Evolutionary conservation across 2,888 invertebrate genomes (phyloP).

Genomic region (Terebella lapidaria): DNA sequence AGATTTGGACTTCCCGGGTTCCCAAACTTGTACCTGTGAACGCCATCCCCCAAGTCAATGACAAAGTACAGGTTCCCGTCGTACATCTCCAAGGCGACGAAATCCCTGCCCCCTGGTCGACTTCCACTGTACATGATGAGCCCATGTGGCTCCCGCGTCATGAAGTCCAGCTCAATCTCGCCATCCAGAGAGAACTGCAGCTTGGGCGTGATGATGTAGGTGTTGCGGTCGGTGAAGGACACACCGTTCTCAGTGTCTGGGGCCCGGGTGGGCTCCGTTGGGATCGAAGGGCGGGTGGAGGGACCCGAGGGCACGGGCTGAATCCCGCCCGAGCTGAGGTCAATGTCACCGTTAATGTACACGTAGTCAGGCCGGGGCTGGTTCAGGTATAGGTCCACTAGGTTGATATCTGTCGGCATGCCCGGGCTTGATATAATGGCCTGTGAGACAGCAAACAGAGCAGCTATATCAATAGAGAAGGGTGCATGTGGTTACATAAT

Average conservation of each 20-base stretch:
- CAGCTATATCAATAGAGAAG: no score
- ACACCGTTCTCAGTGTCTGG: not conserved
- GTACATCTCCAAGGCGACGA: slow-evolving; percentile 42
- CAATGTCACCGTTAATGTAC: slow-evolving; percentile 38
- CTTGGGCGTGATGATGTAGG: slow-evolving; percentile 15
- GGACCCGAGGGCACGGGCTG: no score
- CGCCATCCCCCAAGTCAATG: slow-evolving; percentile 34
- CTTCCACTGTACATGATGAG: slow-evolving; percentile 27
- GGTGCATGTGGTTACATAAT: no score
- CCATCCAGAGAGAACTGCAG: slow-evolving; percentile 17
- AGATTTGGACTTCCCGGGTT: slow-evolving; percentile 17
- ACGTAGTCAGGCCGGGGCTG: slow-evolving; percentile 18
- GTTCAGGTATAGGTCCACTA: slow-evolving; percentile 19
- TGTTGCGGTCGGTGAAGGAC: not conserved
- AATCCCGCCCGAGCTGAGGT: slow-evolving; percentile 1
- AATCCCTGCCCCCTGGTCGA: slow-evolving; percentile 21
- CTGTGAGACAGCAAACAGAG: no score
- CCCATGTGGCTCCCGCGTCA: slow-evolving; percentile 38
- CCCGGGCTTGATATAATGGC: slow-evolving; percentile 14
- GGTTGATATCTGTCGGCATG: slow-evolving; percentile 16
- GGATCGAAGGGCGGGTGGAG: not conserved
- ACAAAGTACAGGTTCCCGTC: slow-evolving; percentile 37
- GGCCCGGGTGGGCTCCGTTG: no score
- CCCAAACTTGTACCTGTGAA: slow-evolving; percentile 27
- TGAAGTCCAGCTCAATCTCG: slow-evolving; percentile 38